Conservation (phyloP, 2,888 invertebrate genomes). For the Tineola bisselliella region DNA sequence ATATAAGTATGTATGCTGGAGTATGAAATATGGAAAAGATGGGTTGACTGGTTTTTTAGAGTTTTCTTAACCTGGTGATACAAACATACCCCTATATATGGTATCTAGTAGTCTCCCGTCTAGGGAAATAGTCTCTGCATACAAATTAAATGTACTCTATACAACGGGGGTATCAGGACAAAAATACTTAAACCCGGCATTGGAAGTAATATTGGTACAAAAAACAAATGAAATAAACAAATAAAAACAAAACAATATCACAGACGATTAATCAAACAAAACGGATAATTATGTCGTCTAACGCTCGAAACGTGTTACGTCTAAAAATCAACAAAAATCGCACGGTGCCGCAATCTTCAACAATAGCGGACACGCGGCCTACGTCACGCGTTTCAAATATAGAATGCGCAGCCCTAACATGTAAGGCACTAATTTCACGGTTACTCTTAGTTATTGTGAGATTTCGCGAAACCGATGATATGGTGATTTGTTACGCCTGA, state of each 20-base stretch:
- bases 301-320: slow-evolving; percentile 29
- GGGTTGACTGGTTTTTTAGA: too few relatives aligned
- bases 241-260: background rate
- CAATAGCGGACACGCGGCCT: slow-evolving; percentile 55
- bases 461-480: slow-evolving; percentile 51
- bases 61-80: too few relatives aligned
- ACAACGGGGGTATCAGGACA: too few relatives aligned
- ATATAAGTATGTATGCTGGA: too few relatives aligned
- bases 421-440: slow-evolving; percentile 58
- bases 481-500: slow-evolving; percentile 49
- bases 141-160: too few relatives aligned
- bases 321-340: slow-evolving; percentile 57
- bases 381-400: slow-evolving; percentile 39
- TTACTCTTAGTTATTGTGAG: slow-evolving; percentile 56
- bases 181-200: too few relatives aligned
- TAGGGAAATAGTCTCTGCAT: too few relatives aligned
- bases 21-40: too few relatives aligned
- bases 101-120: too few relatives aligned
- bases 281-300: slow-evolving; percentile 29
- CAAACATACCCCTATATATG: too few relatives aligned
- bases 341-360: slow-evolving; percentile 32
- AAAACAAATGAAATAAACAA: background rate
- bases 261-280: slow-evolving; percentile 42
- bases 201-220: too few relatives aligned
- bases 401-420: slow-evolving; percentile 53